These are phyloP conservation scores for Heterochromis multidens DNA, from an alignment of 2,113 vertebrate species.

Conservation along the genomic window DNA sequence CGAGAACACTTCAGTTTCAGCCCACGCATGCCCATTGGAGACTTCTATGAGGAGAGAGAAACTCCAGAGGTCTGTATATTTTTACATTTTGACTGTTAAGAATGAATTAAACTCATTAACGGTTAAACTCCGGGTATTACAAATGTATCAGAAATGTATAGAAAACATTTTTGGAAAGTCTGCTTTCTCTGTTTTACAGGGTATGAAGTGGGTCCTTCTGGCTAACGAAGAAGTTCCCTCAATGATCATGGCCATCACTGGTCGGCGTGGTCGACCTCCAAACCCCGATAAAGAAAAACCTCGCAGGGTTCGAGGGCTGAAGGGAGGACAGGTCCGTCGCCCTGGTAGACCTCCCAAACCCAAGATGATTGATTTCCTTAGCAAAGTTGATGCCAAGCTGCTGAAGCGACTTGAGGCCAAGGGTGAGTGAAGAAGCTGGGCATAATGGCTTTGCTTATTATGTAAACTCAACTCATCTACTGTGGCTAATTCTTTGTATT, in stretches of 20 bases:
- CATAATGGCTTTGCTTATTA: neutral
- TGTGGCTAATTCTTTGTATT: neutral
- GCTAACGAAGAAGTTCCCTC: constrained; percentile 91
- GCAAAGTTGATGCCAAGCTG: constrained; percentile 85
- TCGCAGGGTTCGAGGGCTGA: constrained; percentile 67
- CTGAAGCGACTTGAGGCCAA: constrained; percentile 86
- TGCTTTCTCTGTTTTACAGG: constrained; percentile 68
- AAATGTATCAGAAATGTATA: neutral
- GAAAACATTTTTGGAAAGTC: neutral
- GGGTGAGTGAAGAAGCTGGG: constrained; percentile 72
- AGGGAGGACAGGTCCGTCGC: constrained; percentile 67
- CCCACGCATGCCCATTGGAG: constrained; percentile 94
- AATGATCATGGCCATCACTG: constrained; percentile 96
- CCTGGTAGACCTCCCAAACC: constrained; percentile 90
- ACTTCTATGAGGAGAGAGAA: constrained; percentile 94
- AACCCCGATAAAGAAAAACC: constrained; percentile 86
- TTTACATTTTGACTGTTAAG: neutral
- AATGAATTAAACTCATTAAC: neutral
- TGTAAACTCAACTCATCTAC: neutral
- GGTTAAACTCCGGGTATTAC: neutral
- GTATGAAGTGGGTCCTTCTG: constrained; percentile 85
- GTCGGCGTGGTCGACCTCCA: constrained; percentile 91
- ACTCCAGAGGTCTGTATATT: constrained; percentile 80
- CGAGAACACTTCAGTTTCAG: constrained; percentile 98
- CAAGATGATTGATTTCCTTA: constrained; percentile 84